Evolutionary conservation across 2,888 invertebrate species (phyloP).

Genomic region (Timandra comae): DNA sequence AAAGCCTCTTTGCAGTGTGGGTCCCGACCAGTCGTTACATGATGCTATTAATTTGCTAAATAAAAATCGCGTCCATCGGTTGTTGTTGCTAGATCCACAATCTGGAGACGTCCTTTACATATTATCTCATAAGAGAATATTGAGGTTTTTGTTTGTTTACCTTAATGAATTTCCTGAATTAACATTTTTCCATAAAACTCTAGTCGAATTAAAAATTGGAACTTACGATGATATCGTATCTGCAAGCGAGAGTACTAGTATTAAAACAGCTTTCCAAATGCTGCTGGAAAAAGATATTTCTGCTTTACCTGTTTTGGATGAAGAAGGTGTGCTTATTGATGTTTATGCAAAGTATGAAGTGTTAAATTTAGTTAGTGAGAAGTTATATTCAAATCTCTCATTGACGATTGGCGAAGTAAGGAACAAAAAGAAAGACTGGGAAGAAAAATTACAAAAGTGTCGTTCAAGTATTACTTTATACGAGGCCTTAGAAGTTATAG

Average conservation of each 20-base stretch:
- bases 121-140: constrained; percentile 66
- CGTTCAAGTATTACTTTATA: constrained; percentile 88
- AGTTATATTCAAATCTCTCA: constrained; percentile 93
- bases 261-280: constrained; percentile 63
- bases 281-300: constrained; percentile 66
- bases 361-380: constrained; percentile 91
- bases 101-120: constrained; percentile 66
- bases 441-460: constrained; percentile 94
- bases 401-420: constrained; percentile 90
- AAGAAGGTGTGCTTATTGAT: constrained; percentile 56
- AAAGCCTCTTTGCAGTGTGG: constrained; percentile 58
- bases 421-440: constrained; percentile 92
- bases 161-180: constrained; percentile 70
- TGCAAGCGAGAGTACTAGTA: constrained; percentile 55
- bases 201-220: constrained; percentile 64
- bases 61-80: constrained; percentile 64
- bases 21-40: constrained; percentile 65
- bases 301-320: constrained; percentile 64
- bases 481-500: constrained; percentile 92
- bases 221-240: constrained; percentile 63
- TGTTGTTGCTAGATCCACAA: constrained; percentile 59
- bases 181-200: constrained; percentile 65
- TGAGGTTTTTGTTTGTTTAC: constrained; percentile 68
- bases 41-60: constrained; percentile 66
- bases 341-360: constrained; percentile 73